phyloP scores from a whole-genome alignment of 2,888 invertebrate species.

The Loripinus fragilis region DNA sequence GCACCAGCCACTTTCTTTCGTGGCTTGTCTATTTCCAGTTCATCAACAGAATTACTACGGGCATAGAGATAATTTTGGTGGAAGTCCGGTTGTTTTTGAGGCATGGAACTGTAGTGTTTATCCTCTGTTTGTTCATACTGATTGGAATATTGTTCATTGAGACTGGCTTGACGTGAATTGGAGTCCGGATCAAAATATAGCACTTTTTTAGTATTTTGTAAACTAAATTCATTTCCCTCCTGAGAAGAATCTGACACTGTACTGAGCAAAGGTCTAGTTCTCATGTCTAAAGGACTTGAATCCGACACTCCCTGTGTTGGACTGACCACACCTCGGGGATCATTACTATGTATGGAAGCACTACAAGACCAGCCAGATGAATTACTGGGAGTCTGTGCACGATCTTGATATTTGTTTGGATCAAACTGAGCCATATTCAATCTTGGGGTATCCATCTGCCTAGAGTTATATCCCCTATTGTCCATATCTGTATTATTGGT shows the following conservation, averaged over 20 bases:
- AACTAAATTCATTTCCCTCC: constrained; percentile 70
- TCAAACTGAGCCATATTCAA: constrained; percentile 65
- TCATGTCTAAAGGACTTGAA: constrained; percentile 54
- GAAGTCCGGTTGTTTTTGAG: constrained; percentile 25
- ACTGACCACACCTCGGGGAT: constrained; percentile 51
- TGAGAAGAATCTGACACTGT: constrained; percentile 68
- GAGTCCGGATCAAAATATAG: constrained; percentile 70
- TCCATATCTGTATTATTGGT: constrained; percentile 45
- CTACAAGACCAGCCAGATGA: constrained; percentile 75
- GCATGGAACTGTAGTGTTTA: constrained; percentile 9
- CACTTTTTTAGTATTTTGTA: constrained; percentile 72
- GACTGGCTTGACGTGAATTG: constrained; percentile 48
- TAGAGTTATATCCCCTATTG: constrained; percentile 27
- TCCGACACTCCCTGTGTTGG: constrained; percentile 60
- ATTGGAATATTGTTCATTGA: constrained; percentile 49
- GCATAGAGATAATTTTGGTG: constrained; percentile 46
- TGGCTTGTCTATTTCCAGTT: constrained; percentile 49
- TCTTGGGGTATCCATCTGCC: constrained; percentile 47
- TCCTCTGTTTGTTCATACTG: constrained; percentile 26
- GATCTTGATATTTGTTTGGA: constrained; percentile 71
- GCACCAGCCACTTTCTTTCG: constrained; percentile 19
- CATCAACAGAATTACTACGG: constrained; percentile 66
- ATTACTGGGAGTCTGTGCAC: constrained; percentile 61
- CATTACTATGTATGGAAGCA: constrained; percentile 67
- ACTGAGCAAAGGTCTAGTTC: constrained; percentile 40